Conservation (phyloP, 1,140 invertebrate species). For the Riptortus pedestris region DNA sequence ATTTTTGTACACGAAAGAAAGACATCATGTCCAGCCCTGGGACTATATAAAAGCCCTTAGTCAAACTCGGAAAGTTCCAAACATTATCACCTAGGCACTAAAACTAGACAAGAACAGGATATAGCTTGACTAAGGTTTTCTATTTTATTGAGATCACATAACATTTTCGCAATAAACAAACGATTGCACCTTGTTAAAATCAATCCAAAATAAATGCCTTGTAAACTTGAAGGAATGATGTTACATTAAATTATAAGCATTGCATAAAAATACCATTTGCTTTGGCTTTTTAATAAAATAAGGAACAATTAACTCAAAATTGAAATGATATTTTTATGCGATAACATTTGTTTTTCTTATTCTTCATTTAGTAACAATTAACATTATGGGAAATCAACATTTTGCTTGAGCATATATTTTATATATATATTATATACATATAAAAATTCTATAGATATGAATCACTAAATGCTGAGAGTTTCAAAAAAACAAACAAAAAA, state of each 20-base stretch:
- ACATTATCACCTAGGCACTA: conserved; percentile 27
- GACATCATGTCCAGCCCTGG: conserved; percentile 26
- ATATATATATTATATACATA: not conserved
- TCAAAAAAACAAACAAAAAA: conserved; percentile 1
- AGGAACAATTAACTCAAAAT: conserved; percentile 23
- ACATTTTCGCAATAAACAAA: conserved; percentile 18
- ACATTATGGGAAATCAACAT: conserved; percentile 19
- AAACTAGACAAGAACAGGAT: conserved; percentile 21
- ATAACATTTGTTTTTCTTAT: not conserved
- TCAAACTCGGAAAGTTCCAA: conserved; percentile 20
- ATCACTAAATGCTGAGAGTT: conserved; percentile 8
- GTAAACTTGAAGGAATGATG: conserved; percentile 23
- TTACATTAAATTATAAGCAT: not conserved
- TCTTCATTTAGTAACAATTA: not conserved
- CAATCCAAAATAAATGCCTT: conserved; percentile 22
- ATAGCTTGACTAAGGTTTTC: conserved; percentile 19
- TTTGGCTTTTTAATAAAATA: conserved; percentile 21
- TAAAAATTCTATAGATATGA: conserved; percentile 11
- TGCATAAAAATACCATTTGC: conserved; percentile 20
- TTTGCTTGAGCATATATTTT: not conserved
- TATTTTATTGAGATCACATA: conserved; percentile 24
- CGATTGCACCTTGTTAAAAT: conserved; percentile 22
- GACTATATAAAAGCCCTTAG: conserved; percentile 17
- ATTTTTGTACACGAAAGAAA: conserved; percentile 20
- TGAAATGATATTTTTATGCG: conserved; percentile 22